Base-by-base conservation (phyloP, 30 jellyfish, hydroid and myxozoan genomes). In the Calvadosia cruxmelitensis region DNA sequence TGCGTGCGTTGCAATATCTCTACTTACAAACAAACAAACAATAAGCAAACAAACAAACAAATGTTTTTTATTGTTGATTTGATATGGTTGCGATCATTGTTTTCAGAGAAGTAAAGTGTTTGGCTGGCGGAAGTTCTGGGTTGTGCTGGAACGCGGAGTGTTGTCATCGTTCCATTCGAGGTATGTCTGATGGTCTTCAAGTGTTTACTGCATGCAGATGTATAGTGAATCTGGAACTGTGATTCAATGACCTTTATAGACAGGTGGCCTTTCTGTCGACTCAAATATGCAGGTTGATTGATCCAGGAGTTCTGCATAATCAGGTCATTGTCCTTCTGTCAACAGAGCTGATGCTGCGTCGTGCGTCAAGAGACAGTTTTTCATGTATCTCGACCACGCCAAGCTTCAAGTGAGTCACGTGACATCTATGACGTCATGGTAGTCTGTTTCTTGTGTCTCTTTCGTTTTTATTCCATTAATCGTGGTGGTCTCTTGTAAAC, bases 341-440 rank as follows among this genome's bases (percentile, higher is more conserved):
- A n/a, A n/a, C 52, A 89, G 98, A 52, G 98, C 98, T 71, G 98
- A 89, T 70, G 98, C 98, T 33, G 88, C 95, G 13, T 74, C 95
- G 5, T 95, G 98, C 0, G 64, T 89, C 32, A 81, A 78, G 61
- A 53, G 98, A 74, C 95, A 89, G 52, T 89, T 89, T 74, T 77
- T 64, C 78, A 89, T 79, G 53, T 89, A 89, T 51, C 79, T 89
- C 34, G 98, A 89, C 50, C 63, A 82, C 68, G 94, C 95, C 28
- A 89, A 89, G 36, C 63, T 82, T 48, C 83, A 70, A 31, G 98
- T 89, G 73, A 65, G 95, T n/a, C n/a, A n/a, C n/a, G n/a, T n/a
- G n/a, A n/a, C n/a, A n/a, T n/a, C n/a, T n/a, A n/a, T n/a, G n/a
- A n/a, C n/a, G n/a, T n/a, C n/a, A n/a, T n/a, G n/a, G n/a, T n/a